These are phyloP conservation scores for Epicampocera succincta DNA, from an alignment of 2,888 invertebrate genomes.

Conservation along the genomic window DNA sequence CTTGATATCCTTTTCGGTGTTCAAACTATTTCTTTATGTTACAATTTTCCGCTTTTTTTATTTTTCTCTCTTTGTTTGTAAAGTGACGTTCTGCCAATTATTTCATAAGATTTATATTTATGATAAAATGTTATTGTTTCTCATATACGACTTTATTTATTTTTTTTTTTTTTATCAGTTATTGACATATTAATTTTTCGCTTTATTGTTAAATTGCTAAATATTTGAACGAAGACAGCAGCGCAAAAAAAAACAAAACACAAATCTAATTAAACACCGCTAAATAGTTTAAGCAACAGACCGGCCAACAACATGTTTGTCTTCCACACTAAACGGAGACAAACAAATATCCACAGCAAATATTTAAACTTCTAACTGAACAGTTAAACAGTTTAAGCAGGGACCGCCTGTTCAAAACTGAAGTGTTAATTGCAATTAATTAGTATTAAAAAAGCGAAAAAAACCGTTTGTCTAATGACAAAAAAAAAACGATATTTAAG, in stretches of 20 bases:
- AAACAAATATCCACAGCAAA: conserved; percentile 6
- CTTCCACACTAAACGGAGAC: neutral
- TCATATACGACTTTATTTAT: no score
- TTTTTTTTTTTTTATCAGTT: neutral
- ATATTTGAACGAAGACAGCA: conserved; percentile 19
- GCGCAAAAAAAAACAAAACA: neutral
- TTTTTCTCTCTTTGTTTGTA: no score
- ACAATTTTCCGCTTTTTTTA: no score
- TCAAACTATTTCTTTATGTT: no score
- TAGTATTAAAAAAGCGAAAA: neutral
- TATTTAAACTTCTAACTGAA: conserved; percentile 26
- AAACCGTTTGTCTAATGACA: neutral
- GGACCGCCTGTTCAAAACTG: conserved; percentile 20
- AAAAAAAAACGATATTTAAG: neutral
- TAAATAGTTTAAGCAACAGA: conserved; percentile 9
- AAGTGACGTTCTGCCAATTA: no score
- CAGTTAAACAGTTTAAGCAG: conserved; percentile 17
- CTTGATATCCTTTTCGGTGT: no score
- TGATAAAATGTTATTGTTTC: no score
- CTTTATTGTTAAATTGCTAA: neutral
- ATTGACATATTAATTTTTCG: neutral
- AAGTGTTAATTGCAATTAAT: conserved; percentile 35
- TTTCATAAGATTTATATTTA: no score
- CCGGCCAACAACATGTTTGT: neutral
- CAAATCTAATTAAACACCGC: conserved; percentile 3